phyloP scores from a whole-genome alignment of 2,888 invertebrate species.

The Drosophila fulvimacula region DNA sequence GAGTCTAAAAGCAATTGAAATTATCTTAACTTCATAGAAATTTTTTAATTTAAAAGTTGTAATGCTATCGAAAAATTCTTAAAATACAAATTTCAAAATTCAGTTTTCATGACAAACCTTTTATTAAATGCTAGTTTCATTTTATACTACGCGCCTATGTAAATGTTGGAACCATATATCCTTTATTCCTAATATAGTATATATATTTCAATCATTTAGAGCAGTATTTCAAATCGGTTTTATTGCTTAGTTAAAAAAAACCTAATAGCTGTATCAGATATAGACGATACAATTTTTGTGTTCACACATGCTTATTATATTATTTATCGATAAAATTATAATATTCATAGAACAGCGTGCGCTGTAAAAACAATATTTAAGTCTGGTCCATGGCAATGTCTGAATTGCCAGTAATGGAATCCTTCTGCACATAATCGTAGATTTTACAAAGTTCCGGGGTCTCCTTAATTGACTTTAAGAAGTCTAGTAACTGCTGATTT shows the following conservation, averaged over 20 bases:
- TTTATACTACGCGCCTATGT: slow-evolving; percentile 11
- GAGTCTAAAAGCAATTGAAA: neutral
- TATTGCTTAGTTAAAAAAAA: slow-evolving; percentile 64
- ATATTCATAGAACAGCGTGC: slow-evolving; percentile 46
- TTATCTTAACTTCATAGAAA: neutral
- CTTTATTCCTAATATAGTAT: neutral
- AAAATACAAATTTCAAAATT: slow-evolving; percentile 8
- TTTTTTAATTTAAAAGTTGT: neutral
- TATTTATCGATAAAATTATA: slow-evolving; percentile 61
- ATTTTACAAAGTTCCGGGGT: slow-evolving; percentile 94
- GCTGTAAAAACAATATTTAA: slow-evolving; percentile 67
- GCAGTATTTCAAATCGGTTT: slow-evolving; percentile 44
- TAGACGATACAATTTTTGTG: slow-evolving; percentile 58
- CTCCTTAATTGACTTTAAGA: slow-evolving; percentile 95
- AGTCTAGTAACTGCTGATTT: slow-evolving; percentile 96
- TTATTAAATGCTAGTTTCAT: slow-evolving; percentile 24
- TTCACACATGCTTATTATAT: slow-evolving; percentile 58
- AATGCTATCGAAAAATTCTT: neutral
- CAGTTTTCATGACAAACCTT: slow-evolving; percentile 20
- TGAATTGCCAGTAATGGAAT: slow-evolving; percentile 86
- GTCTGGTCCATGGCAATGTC: slow-evolving; percentile 85
- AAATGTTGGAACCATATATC: slow-evolving; percentile 2
- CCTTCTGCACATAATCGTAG: slow-evolving; percentile 96
- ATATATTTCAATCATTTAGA: slow-evolving; percentile 26
- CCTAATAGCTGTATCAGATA: slow-evolving; percentile 64